Evolutionary conservation across 2,113 vertebrate species (phyloP).

Genomic region (Uropsilus gracilis): DNA sequence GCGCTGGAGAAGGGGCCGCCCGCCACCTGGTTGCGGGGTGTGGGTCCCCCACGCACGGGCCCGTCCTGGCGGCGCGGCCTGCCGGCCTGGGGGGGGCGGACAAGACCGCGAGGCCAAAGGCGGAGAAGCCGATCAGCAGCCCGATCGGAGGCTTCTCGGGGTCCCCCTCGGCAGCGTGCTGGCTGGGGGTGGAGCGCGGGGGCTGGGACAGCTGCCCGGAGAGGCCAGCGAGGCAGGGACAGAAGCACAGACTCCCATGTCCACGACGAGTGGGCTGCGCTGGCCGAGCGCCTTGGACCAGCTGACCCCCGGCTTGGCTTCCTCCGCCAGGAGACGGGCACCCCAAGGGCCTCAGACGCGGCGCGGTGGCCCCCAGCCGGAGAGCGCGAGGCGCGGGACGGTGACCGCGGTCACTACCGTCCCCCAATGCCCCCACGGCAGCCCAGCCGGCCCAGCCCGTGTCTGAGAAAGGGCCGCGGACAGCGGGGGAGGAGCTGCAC

Average conservation of each 20-base stretch:
- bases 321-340: background rate
- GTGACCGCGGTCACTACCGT: fast-evolving
- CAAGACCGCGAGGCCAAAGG: background rate
- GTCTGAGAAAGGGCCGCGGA: background rate
- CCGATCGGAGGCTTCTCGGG: background rate
- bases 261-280: background rate
- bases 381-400: fast-evolving
- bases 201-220: background rate
- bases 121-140: fast-evolving
- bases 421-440: background rate
- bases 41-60: too few species aligned
- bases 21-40: background rate
- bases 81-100: background rate
- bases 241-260: background rate
- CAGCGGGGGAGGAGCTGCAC: too few species aligned
- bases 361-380: background rate
- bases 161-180: background rate
- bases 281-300: background rate
- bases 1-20: background rate
- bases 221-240: background rate
- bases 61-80: too few species aligned
- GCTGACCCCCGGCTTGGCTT: background rate
- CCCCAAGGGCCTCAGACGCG: too few species aligned
- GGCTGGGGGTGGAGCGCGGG: background rate
- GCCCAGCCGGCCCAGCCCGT: background rate